Conservation (phyloP, 2,113 vertebrate genomes). For the Pristiophorus japonicus region DNA sequence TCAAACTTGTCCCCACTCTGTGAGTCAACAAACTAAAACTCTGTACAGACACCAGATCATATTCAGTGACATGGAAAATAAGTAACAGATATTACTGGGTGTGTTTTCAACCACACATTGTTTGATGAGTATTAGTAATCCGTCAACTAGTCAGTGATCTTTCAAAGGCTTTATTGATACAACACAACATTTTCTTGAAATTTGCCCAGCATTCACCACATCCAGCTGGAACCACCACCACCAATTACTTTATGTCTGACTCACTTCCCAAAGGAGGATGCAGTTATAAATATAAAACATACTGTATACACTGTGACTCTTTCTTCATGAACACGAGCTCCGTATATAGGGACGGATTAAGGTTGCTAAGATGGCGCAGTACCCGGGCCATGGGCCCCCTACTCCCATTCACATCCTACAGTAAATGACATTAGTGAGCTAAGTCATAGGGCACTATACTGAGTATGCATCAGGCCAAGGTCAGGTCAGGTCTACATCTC, state of each 20-base stretch:
- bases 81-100: neutral
- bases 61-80: neutral
- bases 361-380: too few species aligned
- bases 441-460: too few species aligned
- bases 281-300: neutral
- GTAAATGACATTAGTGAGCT: too few species aligned
- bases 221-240: neutral
- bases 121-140: neutral
- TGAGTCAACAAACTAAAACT: neutral
- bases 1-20: neutral
- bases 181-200: neutral
- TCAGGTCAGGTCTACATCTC: too few species aligned
- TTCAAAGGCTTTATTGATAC: neutral
- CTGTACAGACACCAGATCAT: neutral
- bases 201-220: neutral
- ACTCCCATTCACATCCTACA: too few species aligned
- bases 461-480: too few species aligned
- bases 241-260: neutral
- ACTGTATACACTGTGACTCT: neutral
- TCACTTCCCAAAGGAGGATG: neutral
- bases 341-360: too few species aligned
- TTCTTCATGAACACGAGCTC: neutral
- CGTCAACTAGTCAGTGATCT: neutral
- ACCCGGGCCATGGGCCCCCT: too few species aligned
- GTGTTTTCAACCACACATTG: neutral